A percentile compares a stretch with the other conserved stretches of the same genome.
These are phyloP conservation scores for Rapana venosa DNA, from an alignment of 2,888 invertebrate genomes.

Conservation along the genomic window DNA sequence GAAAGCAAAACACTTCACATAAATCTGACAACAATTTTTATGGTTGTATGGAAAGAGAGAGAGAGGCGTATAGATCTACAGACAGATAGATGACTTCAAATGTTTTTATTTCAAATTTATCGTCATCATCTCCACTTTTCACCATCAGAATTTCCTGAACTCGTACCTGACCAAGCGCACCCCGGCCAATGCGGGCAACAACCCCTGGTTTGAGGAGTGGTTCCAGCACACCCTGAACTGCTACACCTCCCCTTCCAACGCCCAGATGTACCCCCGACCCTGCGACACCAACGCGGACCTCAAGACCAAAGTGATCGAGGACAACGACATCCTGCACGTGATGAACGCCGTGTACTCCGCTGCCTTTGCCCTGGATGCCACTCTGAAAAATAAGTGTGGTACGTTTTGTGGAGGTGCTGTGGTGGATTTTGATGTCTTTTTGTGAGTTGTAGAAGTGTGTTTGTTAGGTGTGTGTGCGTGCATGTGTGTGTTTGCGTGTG, in stretches of 20 bases:
- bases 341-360: conserved; percentile 75
- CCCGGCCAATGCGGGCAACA: conserved; percentile 71
- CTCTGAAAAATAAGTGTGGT: conserved; percentile 66
- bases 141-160: conserved; percentile 64
- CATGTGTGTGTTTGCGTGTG: too few relatives aligned
- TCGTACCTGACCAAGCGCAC: conserved; percentile 65
- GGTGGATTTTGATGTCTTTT: too few relatives aligned
- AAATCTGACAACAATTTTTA: too few relatives aligned
- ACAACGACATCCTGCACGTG: conserved; percentile 69
- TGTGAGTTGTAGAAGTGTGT: too few relatives aligned
- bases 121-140: neutral
- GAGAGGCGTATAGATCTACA: too few relatives aligned
- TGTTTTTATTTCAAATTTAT: too few relatives aligned
- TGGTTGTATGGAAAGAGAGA: too few relatives aligned
- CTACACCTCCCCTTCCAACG: conserved; percentile 62
- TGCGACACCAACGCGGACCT: conserved; percentile 60
- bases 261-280: conserved; percentile 49
- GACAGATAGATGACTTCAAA: too few relatives aligned
- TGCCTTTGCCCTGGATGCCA: conserved; percentile 68
- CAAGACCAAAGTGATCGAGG: conserved; percentile 66
- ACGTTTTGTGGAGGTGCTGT: neutral
- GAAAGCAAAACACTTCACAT: too few relatives aligned
- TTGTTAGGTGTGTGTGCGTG: neutral
- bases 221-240: conserved; percentile 78
- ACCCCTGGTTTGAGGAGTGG: conserved; percentile 79